Evolutionary conservation across 2,888 invertebrate genomes (phyloP).

Genomic region (Trisateles emortualis): DNA sequence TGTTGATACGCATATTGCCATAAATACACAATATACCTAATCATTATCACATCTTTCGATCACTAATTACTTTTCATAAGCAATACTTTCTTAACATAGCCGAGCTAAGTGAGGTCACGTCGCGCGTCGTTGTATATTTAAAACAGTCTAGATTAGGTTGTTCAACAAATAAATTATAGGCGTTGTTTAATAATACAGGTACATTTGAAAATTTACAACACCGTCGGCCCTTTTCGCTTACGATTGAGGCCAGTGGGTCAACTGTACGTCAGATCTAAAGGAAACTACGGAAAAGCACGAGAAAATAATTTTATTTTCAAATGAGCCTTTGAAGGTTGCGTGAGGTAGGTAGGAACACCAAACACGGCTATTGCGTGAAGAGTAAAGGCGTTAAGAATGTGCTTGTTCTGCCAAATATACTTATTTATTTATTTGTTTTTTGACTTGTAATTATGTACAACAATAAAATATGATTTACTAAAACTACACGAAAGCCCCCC

Average conservation of each 20-base stretch:
- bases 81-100: too few relatives aligned
- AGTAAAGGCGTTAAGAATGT: slow-evolving; percentile 31
- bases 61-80: too few relatives aligned
- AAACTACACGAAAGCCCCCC: too few relatives aligned
- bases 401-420: slow-evolving; percentile 14
- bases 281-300: slow-evolving; percentile 64
- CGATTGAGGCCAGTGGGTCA: slow-evolving; percentile 78
- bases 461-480: not conserved
- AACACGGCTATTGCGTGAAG: slow-evolving; percentile 32
- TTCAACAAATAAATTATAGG: slow-evolving; percentile 26
- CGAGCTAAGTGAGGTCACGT: not conserved
- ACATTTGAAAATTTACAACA: slow-evolving; percentile 36
- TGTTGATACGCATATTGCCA: too few relatives aligned
- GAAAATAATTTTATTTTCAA: slow-evolving; percentile 59
- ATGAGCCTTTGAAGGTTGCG: slow-evolving; percentile 64
- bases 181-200: slow-evolving; percentile 30
- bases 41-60: too few relatives aligned
- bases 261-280: slow-evolving; percentile 59
- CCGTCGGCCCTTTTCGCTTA: slow-evolving; percentile 36
- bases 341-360: slow-evolving; percentile 45
- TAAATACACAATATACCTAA: too few relatives aligned
- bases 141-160: slow-evolving; percentile 14
- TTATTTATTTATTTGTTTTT: not conserved
- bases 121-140: not conserved
- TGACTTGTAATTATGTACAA: not conserved